These are phyloP conservation scores for Amblyopsis rosae DNA, from an alignment of 2,113 vertebrate genomes.

Conservation along the genomic window DNA sequence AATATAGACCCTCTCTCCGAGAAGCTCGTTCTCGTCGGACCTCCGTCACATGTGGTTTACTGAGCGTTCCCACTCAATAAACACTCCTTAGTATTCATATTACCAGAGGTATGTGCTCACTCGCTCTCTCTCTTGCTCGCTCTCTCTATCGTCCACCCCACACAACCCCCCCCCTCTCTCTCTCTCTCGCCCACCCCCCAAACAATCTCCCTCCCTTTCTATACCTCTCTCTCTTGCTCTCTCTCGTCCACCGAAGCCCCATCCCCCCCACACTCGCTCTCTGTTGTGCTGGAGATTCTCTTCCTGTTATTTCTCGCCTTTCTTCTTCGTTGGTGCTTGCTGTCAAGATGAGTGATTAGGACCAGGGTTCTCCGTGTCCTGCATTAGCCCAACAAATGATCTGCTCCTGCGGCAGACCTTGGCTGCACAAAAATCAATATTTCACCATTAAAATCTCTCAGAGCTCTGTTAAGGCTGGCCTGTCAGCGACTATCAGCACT, in stretches of 20 bases:
- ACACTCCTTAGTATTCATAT: conserved; percentile 92
- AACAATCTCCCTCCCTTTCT: conserved; percentile 1
- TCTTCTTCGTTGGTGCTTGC: conserved; percentile 61
- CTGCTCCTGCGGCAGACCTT: conserved; percentile 97
- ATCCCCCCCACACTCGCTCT: conserved; percentile 2
- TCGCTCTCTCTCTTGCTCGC: not conserved
- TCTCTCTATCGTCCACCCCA: not conserved
- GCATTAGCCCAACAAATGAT: conserved; percentile 98
- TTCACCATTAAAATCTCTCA: conserved; percentile 99
- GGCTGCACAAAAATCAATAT: conserved; percentile 99
- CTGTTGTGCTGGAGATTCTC: conserved; percentile 25
- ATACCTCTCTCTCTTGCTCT: conserved; percentile 1
- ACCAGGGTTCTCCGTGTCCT: conserved; percentile 85
- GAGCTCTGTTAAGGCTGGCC: conserved; percentile 95
- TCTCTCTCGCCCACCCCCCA: not conserved
- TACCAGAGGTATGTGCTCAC: conserved; percentile 75
- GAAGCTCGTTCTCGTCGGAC: conserved; percentile 88
- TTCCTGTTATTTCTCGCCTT: not conserved
- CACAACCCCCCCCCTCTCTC: not conserved
- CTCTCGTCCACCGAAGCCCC: not conserved
- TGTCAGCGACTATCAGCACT: conserved; percentile 96
- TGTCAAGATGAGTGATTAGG: conserved; percentile 96
- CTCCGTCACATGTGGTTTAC: conserved; percentile 88
- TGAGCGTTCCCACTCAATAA: conserved; percentile 85
- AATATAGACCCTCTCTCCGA: conserved; percentile 91